These are phyloP conservation scores for Bruchidius siliquastri DNA, from an alignment of 2,888 invertebrate species.

Conservation along the genomic window DNA sequence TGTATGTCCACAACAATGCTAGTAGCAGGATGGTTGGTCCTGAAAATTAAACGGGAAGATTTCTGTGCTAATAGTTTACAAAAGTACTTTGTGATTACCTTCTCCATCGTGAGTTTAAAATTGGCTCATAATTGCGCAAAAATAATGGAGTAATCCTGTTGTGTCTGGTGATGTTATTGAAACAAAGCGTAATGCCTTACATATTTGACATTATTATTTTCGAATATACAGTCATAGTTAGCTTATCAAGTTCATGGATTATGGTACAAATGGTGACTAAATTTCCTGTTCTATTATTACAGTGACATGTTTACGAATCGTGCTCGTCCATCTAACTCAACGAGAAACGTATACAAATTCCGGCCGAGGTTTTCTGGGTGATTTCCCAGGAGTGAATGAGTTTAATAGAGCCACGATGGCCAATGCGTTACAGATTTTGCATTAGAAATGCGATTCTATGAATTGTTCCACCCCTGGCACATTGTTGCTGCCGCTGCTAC, in stretches of 20 bases:
- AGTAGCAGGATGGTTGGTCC: no score
- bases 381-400: slow-evolving; percentile 36
- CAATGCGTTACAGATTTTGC: slow-evolving; percentile 8
- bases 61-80: no score
- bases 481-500: not conserved
- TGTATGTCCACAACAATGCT: no score
- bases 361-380: slow-evolving; percentile 27
- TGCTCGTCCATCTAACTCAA: slow-evolving; percentile 3
- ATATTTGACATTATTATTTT: no score
- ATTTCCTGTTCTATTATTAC: slow-evolving; percentile 13
- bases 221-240: no score
- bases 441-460: slow-evolving; percentile 14
- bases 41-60: no score
- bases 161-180: no score
- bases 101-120: no score
- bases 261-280: not conserved
- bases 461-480: slow-evolving; percentile 15
- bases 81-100: no score
- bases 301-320: slow-evolving; percentile 18
- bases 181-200: no score
- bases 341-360: slow-evolving; percentile 16
- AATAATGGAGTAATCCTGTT: no score
- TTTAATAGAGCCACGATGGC: slow-evolving; percentile 23
- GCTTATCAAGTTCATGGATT: not conserved
- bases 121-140: no score